Percentiles rank a stretch among this genome's conserved stretches.
phyloP scores from a whole-genome alignment of 1,140 invertebrate genomes.

The Trissolcus basalis region DNA sequence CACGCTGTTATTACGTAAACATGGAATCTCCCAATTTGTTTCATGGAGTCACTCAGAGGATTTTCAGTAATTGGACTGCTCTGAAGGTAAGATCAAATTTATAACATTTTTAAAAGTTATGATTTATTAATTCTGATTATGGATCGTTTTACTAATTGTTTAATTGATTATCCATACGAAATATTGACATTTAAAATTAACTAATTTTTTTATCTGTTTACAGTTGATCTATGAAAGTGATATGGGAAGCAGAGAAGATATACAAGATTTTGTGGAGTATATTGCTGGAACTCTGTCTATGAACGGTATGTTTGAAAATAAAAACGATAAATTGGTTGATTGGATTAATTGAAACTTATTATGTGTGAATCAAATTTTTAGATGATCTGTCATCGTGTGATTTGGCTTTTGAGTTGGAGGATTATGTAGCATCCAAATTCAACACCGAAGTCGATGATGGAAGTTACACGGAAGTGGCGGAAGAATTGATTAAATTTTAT shows the following conservation, averaged over 20 bases:
- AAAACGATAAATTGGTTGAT: background rate
- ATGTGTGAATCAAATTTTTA: slow-evolving; percentile 31
- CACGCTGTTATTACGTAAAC: slow-evolving; percentile 1
- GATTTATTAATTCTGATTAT: background rate
- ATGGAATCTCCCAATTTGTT: slow-evolving; percentile 14
- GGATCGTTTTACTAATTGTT: background rate
- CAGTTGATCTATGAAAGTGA: slow-evolving; percentile 68
- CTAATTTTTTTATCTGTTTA: slow-evolving; percentile 19
- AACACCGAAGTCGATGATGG: slow-evolving; percentile 65
- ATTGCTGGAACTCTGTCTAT: slow-evolving; percentile 63
- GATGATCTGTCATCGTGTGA: slow-evolving; percentile 58
- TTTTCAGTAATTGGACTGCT: slow-evolving; percentile 72
- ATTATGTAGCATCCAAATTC: slow-evolving; percentile 65
- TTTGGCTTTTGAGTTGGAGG: slow-evolving; percentile 62
- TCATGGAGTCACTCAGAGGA: slow-evolving; percentile 46
- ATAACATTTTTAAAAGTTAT: background rate
- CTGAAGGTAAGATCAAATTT: slow-evolving; percentile 57
- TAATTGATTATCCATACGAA: too few relatives aligned
- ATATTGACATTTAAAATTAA: slow-evolving; percentile 7
- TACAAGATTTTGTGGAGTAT: slow-evolving; percentile 60
- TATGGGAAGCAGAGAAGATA: slow-evolving; percentile 62
- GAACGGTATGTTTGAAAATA: slow-evolving; percentile 57
- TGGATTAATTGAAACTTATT: background rate
- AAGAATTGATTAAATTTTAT: slow-evolving; percentile 66
- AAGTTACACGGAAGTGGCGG: slow-evolving; percentile 65